A percentile compares a stretch with the other conserved stretches of the same genome.
Conservation (phyloP, 2,888 invertebrate genomes). For the Drosophila aldrichi region DNA sequence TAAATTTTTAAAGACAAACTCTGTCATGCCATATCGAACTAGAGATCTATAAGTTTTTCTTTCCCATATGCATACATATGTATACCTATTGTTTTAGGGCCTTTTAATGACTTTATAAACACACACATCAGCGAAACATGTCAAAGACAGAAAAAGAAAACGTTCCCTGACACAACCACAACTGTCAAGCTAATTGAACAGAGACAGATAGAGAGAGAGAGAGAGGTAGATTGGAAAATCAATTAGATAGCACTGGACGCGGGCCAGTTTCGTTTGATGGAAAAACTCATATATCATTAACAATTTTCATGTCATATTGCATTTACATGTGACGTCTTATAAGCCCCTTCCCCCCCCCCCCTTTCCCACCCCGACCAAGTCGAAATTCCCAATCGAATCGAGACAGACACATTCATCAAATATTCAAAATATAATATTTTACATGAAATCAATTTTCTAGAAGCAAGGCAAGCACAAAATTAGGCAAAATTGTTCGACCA, state of each 20-base stretch:
- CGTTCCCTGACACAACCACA: background rate
- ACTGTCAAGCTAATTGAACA: constrained; percentile 57
- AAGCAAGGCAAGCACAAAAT: constrained; percentile 40
- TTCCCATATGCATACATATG: background rate
- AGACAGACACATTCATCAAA: constrained; percentile 61
- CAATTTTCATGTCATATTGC: constrained; percentile 75
- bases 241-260: constrained; percentile 63
- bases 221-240: constrained; percentile 46
- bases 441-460: constrained; percentile 49
- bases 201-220: background rate
- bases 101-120: constrained; percentile 76
- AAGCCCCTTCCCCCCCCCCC: constrained; percentile 19
- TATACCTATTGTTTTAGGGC: constrained; percentile 10
- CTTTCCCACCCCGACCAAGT: constrained; percentile 6
- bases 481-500: constrained; percentile 51
- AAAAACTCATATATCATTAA: constrained; percentile 75
- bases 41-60: background rate
- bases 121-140: constrained; percentile 37
- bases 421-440: constrained; percentile 70
- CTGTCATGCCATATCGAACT: constrained; percentile 34
- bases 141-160: constrained; percentile 37
- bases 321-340: constrained; percentile 63
- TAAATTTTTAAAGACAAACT: constrained; percentile 49
- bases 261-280: constrained; percentile 25
- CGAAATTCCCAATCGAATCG: constrained; percentile 12